Evolutionary conservation across 2,888 invertebrate genomes (phyloP).

Genomic region (Drosophila phalerata): DNA sequence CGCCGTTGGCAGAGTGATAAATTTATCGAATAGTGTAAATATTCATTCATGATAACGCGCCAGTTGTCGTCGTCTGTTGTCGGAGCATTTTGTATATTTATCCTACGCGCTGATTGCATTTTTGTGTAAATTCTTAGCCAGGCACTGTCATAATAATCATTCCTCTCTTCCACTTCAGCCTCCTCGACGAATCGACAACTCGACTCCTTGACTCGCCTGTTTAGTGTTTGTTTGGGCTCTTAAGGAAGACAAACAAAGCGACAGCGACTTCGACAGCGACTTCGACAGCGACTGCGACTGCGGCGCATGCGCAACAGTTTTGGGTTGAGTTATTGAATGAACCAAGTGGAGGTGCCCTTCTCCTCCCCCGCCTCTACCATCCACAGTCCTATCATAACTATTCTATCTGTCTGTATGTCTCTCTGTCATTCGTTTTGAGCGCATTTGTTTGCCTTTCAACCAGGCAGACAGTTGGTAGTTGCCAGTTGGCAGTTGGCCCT

Average conservation of each 20-base stretch:
- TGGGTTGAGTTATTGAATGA: slow-evolving; percentile 50
- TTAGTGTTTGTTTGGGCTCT: slow-evolving; percentile 56
- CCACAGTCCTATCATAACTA: not conserved
- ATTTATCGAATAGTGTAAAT: slow-evolving; percentile 70
- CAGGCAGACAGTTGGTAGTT: slow-evolving; percentile 26
- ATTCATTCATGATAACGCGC: slow-evolving; percentile 65
- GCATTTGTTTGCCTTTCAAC: slow-evolving; percentile 49
- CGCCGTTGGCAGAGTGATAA: slow-evolving; percentile 49
- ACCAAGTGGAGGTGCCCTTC: slow-evolving; percentile 1
- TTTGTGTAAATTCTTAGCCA: slow-evolving; percentile 74
- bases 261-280: slow-evolving; percentile 17
- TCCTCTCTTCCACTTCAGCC: slow-evolving; percentile 6
- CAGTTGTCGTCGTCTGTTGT: slow-evolving; percentile 53
- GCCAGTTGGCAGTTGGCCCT: slow-evolving; percentile 35
- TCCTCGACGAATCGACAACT: not conserved
- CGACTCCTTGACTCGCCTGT: slow-evolving; percentile 23
- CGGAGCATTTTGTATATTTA: slow-evolving; percentile 65
- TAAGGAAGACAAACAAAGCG: slow-evolving; percentile 52
- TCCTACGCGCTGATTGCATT: slow-evolving; percentile 70
- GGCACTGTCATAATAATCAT: slow-evolving; percentile 40
- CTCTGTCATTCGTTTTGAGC: slow-evolving; percentile 42
- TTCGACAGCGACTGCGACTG: slow-evolving; percentile 21
- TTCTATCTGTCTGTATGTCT: not conserved
- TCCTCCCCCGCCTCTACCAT: not conserved
- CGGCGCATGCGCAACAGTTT: slow-evolving; percentile 62